A percentile compares a stretch with the other conserved stretches of the same genome.
phyloP scores from a whole-genome alignment of 1,140 invertebrate species.

The Leptonema lineaticorne region DNA sequence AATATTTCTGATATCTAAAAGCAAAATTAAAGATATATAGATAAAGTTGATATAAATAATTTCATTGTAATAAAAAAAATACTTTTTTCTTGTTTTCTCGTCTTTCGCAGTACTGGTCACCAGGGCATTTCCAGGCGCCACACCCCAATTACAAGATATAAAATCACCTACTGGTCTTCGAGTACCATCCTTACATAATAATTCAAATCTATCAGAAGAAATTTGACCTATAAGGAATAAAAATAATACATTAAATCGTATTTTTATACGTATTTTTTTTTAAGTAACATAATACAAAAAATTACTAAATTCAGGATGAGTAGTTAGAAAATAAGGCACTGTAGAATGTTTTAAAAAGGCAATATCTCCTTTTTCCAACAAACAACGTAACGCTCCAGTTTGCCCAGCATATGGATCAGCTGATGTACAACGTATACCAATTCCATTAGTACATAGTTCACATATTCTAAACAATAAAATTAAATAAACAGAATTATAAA shows the following conservation, averaged over 20 bases:
- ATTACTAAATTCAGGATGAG: conserved; percentile 60
- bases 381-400: conserved; percentile 84
- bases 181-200: conserved; percentile 84
- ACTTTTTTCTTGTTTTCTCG: conserved; percentile 60
- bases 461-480: conserved; percentile 64
- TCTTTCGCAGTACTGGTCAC: conserved; percentile 80
- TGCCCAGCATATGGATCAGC: conserved; percentile 90
- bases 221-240: conserved; percentile 52
- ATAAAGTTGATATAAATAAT: conserved; percentile 17
- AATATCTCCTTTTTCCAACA: conserved; percentile 84
- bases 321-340: conserved; percentile 68
- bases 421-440: conserved; percentile 78
- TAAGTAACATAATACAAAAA: conserved; percentile 13
- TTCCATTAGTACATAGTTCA: conserved; percentile 77
- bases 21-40: not conserved
- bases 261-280: not conserved
- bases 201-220: conserved; percentile 73
- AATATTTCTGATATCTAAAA: conserved; percentile 51
- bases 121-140: conserved; percentile 82
- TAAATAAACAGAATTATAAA: not conserved
- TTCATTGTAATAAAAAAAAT: conserved; percentile 46
- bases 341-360: conserved; percentile 92
- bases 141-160: conserved; percentile 82
- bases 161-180: conserved; percentile 71
- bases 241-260: not conserved